phyloP scores from a whole-genome alignment of 2,888 invertebrate genomes.

The Ophonus ardosiacus region DNA sequence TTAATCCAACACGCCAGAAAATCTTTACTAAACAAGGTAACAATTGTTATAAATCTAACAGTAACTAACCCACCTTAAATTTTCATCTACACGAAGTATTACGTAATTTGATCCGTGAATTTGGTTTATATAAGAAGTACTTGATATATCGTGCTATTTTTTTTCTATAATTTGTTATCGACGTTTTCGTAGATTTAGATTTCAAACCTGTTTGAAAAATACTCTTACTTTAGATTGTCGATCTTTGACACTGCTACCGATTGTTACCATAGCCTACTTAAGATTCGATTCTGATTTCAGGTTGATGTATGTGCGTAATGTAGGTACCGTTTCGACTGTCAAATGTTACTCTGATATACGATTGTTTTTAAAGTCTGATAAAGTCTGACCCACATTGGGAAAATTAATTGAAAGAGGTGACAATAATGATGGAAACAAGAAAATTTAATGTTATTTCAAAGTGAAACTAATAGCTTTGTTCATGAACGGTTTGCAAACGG shows the following conservation, averaged over 20 bases:
- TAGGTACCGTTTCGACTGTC: constrained; percentile 18
- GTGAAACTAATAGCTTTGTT: too few species aligned
- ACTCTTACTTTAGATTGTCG: constrained; percentile 40
- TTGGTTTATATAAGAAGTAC: constrained; percentile 23
- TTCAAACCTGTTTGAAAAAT: constrained; percentile 36
- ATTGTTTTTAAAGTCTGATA: constrained; percentile 36
- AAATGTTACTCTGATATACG: constrained; percentile 9
- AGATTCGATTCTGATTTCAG: constrained; percentile 20
- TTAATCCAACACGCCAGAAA: constrained; percentile 29
- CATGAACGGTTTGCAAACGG: too few species aligned
- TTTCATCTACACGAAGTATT: constrained; percentile 4
- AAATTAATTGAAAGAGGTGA: constrained; percentile 34
- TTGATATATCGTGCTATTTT: constrained; percentile 2
- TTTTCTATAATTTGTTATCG: constrained; percentile 27
- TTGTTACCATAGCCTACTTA: constrained; percentile 25
- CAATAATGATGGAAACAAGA: constrained; percentile 12
- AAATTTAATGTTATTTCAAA: neutral
- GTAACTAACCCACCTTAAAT: constrained; percentile 32
- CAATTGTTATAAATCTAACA: constrained; percentile 41
- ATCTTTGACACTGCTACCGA: constrained; percentile 44
- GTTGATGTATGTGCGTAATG: constrained; percentile 34
- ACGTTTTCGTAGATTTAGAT: neutral
- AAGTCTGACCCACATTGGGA: constrained; percentile 13
- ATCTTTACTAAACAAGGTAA: constrained; percentile 25
- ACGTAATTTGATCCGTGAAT: constrained; percentile 15